A percentile compares a stretch with the other conserved stretches of the same genome.
Conservation (phyloP, 2,888 invertebrate species). For the Drosophila lutescens region DNA sequence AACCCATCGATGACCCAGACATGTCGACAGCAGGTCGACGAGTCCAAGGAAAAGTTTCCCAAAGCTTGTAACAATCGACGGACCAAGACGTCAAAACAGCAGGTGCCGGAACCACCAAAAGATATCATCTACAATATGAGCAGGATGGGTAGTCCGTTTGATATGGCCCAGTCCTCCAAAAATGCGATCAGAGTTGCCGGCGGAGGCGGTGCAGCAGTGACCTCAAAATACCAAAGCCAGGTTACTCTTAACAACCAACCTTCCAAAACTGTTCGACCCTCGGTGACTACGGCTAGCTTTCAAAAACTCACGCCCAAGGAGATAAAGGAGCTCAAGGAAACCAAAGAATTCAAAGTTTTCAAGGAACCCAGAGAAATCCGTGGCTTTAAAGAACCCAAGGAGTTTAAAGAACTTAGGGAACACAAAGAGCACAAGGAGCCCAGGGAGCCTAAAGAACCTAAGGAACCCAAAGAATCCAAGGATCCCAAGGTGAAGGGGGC, state of each 20-base stretch:
- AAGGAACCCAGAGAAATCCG: not conserved
- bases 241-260: not conserved
- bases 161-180: not conserved
- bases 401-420: not conserved
- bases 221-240: not conserved
- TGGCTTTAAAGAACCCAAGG: not conserved
- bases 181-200: not conserved
- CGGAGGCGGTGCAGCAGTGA: not conserved
- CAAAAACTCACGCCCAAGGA: slow-evolving; percentile 10
- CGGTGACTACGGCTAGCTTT: not conserved
- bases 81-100: not conserved
- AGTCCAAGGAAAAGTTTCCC: slow-evolving; percentile 6
- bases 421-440: not conserved
- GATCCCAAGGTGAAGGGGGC: slow-evolving; percentile 1
- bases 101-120: not conserved
- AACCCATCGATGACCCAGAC: not conserved
- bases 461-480: slow-evolving; percentile 1
- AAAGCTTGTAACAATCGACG: not conserved
- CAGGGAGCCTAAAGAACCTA: not conserved
- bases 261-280: not conserved
- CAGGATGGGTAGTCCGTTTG: not conserved
- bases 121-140: not conserved
- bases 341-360: not conserved
- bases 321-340: not conserved
- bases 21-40: not conserved